These are phyloP conservation scores for Drosophila anceps DNA, from an alignment of 2,888 invertebrate species.

Conservation along the genomic window DNA sequence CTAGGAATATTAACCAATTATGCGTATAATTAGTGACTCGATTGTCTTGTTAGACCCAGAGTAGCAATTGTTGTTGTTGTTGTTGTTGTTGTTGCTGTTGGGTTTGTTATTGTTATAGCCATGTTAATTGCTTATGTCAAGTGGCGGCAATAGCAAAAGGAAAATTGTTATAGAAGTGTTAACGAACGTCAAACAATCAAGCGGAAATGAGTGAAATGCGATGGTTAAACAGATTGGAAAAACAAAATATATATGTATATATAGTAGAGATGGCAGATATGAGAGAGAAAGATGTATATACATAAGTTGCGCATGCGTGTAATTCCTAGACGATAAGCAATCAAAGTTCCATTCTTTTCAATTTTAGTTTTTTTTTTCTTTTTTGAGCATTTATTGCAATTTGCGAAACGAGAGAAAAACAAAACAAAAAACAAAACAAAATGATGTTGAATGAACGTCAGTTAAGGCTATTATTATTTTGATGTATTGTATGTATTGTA, in stretches of 20 bases:
- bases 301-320: slow-evolving; percentile 45
- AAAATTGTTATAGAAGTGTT: slow-evolving; percentile 63
- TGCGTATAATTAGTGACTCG: slow-evolving; percentile 80
- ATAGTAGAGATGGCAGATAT: background rate
- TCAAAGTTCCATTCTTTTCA: slow-evolving; percentile 63
- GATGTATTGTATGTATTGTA: slow-evolving; percentile 25
- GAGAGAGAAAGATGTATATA: background rate
- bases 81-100: slow-evolving; percentile 29
- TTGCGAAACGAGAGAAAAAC: slow-evolving; percentile 62
- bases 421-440: background rate
- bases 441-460: slow-evolving; percentile 32
- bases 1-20: slow-evolving; percentile 78
- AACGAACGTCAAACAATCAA: slow-evolving; percentile 69
- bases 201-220: slow-evolving; percentile 52
- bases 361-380: slow-evolving; percentile 25
- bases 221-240: slow-evolving; percentile 48
- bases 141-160: slow-evolving; percentile 51
- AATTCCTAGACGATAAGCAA: slow-evolving; percentile 67
- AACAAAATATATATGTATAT: background rate
- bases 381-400: slow-evolving; percentile 65
- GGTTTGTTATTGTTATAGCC: slow-evolving; percentile 48
- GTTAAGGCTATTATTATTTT: slow-evolving; percentile 29
- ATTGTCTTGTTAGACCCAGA: slow-evolving; percentile 72
- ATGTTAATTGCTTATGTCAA: slow-evolving; percentile 77
- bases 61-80: slow-evolving; percentile 40